Base-by-base conservation (phyloP, 2,888 invertebrate species). In the Drosophila mulleri region DNA sequence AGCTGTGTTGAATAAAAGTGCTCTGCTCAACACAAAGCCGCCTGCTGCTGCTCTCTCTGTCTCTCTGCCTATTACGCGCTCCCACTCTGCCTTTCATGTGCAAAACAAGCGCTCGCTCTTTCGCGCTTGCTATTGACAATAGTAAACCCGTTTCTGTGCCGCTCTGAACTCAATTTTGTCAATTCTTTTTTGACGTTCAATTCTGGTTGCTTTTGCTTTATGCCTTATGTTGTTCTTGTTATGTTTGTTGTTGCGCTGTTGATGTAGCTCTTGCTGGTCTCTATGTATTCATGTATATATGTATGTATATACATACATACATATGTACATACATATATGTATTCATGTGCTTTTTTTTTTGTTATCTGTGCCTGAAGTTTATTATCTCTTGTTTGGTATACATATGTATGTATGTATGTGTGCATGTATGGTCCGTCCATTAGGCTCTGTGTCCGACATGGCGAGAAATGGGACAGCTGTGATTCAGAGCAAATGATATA, bases 131-230 rank as follows among this genome's bases (percentile, higher is more conserved):
- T 35, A 39, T 56, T 59, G 54, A 60, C 54, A 66, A 63, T 66
- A 67, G 47, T 54, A 78, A 78, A 78, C 72, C 63, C 69, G 79
- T 78, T 78, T 62, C 35, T 64, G 20, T 67, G 61, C 57, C 76
- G 67, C 77, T 74, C 61, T 84, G 83, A 84, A 82, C 87, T 84
- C 84, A 81, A 82, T 84, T 84, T 80, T 84, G 86, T 84, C 81
- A 77, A 84, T 83, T 84, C 78, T 82, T 82, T 88, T 82, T 84
- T 78, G 58, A 68, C 72, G 68, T 80, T 72, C 61, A 71, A 72
- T 79, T 83, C 75, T 78, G 75, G 67, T 78, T 56, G 80, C 72
- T 66, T 77, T 83, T 83, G 83, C 69, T 69, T 66, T 70, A 70
- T 74, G 20, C 54, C 59, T 70, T 65, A 54, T 61, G 23, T 69